phyloP scores from a whole-genome alignment of 2,888 invertebrate genomes.

The Agonopterix alstromeriana region DNA sequence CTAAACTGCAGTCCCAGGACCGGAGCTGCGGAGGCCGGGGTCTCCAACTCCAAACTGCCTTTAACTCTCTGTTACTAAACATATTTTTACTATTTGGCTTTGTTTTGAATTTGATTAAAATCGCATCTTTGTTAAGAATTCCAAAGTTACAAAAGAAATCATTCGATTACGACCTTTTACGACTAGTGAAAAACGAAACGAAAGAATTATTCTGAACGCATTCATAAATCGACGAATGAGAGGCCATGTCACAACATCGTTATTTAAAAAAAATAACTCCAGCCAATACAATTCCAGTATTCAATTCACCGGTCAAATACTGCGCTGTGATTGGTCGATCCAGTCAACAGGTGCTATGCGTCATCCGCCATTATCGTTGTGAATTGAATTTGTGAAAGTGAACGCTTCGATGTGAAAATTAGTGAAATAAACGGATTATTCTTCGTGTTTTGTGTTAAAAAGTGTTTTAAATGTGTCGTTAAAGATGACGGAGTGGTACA shows the following conservation, averaged over 20 bases:
- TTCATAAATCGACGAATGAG: slow-evolving; percentile 21
- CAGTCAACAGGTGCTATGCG: slow-evolving; percentile 69
- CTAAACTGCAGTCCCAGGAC: no score
- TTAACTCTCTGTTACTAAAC: no score
- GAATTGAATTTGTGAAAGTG: slow-evolving; percentile 27
- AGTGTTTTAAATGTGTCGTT: slow-evolving; percentile 46
- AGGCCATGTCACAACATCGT: slow-evolving; percentile 18
- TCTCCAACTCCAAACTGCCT: no score
- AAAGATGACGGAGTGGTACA: slow-evolving; percentile 67
- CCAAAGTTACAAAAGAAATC: no score
- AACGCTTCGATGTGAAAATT: slow-evolving; percentile 46
- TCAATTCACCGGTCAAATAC: slow-evolving; percentile 58
- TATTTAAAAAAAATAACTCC: slow-evolving; percentile 38
- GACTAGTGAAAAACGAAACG: no score
- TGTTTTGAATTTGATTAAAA: no score
- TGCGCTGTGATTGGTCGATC: slow-evolving; percentile 44
- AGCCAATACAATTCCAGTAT: slow-evolving; percentile 48
- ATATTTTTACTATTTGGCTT: no score
- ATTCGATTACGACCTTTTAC: no score
- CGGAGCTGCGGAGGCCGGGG: no score
- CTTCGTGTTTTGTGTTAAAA: slow-evolving; percentile 31
- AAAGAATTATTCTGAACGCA: slow-evolving; percentile 25
- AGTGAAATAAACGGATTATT: slow-evolving; percentile 36
- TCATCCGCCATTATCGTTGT: slow-evolving; percentile 70
- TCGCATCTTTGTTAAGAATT: no score